These are phyloP conservation scores for Carollia perspicillata DNA, from an alignment of 2,113 vertebrate species.

Conservation along the genomic window DNA sequence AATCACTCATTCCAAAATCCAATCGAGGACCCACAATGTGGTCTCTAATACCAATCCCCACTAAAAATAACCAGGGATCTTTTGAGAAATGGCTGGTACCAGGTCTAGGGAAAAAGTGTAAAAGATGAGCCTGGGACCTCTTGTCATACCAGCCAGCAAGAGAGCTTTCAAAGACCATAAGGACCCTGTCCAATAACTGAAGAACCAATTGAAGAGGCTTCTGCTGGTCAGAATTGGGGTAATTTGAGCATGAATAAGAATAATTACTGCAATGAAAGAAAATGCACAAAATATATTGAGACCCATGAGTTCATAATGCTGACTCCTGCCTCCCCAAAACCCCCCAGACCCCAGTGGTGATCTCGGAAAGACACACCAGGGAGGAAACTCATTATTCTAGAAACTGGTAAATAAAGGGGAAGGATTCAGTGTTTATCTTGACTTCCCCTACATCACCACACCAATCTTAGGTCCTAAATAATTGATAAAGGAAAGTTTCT, in stretches of 20 bases:
- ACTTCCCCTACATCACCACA: neutral
- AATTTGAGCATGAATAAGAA: neutral
- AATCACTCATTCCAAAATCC: conserved; percentile 32
- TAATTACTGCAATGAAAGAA: neutral
- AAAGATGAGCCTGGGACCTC: neutral
- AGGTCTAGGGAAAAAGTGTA: neutral
- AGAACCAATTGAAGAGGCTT: neutral
- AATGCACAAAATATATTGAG: neutral
- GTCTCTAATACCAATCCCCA: conserved; percentile 6
- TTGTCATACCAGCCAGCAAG: neutral
- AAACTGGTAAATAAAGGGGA: neutral
- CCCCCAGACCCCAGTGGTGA: neutral
- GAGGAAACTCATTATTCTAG: neutral
- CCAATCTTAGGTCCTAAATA: neutral
- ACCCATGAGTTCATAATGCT: neutral
- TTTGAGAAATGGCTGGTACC: neutral
- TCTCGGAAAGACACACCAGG: neutral
- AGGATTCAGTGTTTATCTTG: neutral
- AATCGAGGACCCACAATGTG: neutral
- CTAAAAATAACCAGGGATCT: neutral
- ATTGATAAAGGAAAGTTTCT: neutral
- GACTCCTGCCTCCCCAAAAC: neutral
- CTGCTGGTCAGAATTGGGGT: neutral
- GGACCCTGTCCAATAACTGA: neutral
- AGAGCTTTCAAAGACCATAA: neutral